Evolutionary conservation across 92 coral and sea anemone genomes (phyloP).

Genomic region (Phenganax stokvisi): DNA sequence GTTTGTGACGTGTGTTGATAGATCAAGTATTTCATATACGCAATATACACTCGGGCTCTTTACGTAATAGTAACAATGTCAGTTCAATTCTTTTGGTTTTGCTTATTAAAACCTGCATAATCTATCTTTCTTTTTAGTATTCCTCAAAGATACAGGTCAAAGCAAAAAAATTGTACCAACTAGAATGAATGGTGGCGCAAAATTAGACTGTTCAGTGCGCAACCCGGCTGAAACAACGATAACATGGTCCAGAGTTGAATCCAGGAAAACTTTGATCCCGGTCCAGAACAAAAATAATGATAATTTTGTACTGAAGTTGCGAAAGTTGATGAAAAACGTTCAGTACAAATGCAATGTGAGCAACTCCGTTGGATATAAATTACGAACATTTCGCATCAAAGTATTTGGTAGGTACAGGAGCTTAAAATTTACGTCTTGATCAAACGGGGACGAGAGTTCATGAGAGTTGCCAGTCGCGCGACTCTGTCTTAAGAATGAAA

Average conservation of each 20-base stretch:
- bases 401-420: constrained; percentile 60
- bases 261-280: not conserved
- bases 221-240: constrained; percentile 15
- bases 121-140: not conserved
- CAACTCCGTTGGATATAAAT: constrained; percentile 70
- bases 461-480: too few species aligned
- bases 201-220: constrained; percentile 7
- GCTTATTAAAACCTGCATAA: not conserved
- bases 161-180: constrained; percentile 1
- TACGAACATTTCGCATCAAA: constrained; percentile 57
- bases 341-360: constrained; percentile 75
- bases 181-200: not conserved
- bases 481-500: too few species aligned
- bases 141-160: not conserved
- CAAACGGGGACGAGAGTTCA: too few species aligned
- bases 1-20: too few species aligned
- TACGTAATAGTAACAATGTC: too few species aligned
- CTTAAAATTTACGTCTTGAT: not conserved
- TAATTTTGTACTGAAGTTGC: not conserved
- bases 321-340: constrained; percentile 29
- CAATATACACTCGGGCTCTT: too few species aligned
- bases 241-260: constrained; percentile 20
- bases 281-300: not conserved
- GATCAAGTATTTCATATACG: too few species aligned
- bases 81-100: not conserved